Conservation (phyloP, 2,113 vertebrate species). For the Hypanus sabinus region DNA sequence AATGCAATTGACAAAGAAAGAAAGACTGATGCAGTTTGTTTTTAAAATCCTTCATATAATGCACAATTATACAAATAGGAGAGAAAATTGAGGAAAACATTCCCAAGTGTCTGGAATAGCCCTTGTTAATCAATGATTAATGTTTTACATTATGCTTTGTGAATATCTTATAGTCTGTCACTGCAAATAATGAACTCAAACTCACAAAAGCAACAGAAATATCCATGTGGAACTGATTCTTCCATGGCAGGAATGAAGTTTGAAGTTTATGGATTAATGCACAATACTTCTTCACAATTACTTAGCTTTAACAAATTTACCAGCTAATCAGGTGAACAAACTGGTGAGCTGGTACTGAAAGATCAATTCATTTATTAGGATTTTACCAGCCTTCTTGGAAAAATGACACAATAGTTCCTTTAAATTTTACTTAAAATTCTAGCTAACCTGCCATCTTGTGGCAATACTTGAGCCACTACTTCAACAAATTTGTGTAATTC, state of each 20-base stretch:
- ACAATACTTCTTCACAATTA: not conserved
- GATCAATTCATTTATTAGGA: not conserved
- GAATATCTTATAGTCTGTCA: not conserved
- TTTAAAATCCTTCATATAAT: not conserved
- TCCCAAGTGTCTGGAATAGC: not conserved
- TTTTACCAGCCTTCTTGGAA: not conserved
- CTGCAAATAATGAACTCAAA: not conserved
- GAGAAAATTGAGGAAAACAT: not conserved
- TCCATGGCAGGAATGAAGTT: not conserved
- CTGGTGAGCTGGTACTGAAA: not conserved
- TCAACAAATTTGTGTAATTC: not conserved
- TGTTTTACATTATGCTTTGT: not conserved
- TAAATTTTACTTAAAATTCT: slow-evolving; percentile 3
- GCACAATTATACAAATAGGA: not conserved
- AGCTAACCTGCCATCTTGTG: slow-evolving; percentile 10
- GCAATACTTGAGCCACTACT: not conserved
- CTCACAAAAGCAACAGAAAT: not conserved
- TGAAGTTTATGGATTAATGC: not conserved
- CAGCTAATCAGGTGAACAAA: not conserved
- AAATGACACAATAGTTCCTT: not conserved
- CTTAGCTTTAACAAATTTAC: not conserved
- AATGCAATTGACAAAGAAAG: not conserved
- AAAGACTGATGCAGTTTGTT: not conserved
- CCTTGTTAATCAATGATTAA: not conserved
- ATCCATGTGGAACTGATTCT: not conserved